Evolutionary conservation across 2,888 invertebrate species (phyloP), one percentile per base, ranked within the genome.

Genomic region (Drosophila atripex): DNA sequence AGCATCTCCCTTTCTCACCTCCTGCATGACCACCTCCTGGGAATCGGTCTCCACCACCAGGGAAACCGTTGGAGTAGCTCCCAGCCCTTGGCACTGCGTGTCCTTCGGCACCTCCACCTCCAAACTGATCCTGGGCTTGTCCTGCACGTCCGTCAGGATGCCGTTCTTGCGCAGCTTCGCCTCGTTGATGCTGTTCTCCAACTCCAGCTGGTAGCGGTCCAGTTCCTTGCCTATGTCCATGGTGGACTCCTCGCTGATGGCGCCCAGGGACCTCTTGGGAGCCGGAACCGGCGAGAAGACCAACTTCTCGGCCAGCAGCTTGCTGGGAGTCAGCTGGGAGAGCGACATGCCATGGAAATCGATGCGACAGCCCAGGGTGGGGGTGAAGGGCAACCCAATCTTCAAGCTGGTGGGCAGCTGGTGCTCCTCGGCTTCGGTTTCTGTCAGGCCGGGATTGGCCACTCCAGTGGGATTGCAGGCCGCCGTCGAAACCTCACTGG

Each of bases 111-210:
- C 6, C 16, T 39, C 58, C 21, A 57, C 14, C n/a, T 60, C 60
- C 39, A 47, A 11, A 9, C 59, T 60, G 2, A n/a, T 28, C n/a
- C 59, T 8, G 9, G 38, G 2, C 45, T 9, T 16, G 52, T 57
- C 72, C 47, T 38, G 45, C 30, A 66, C 73, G 16, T 41, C 50
- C 64, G 23, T 43, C 28, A 58, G 23, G 16, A 65, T 12, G 14
- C 73, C 75, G 35, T 71, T 75, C 58, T 90, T 91, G 30, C 88
- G 86, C 38, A 89, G 61, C 73, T 91, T 92, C 0, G 91, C 91
- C 61, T 92, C 92, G 56, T 92, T 92, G 12, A 92, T 92, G 74
- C 92, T 92, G 35, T 92, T 92, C 68, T 92, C 92, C 35, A 92
- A 68, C 74, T 92, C 92, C 41, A 91, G 59, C 63, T 92, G 92